Evolutionary conservation across 2,888 invertebrate species (phyloP), one percentile per base, ranked within the genome.

Genomic region (Machimus rusticus): DNA sequence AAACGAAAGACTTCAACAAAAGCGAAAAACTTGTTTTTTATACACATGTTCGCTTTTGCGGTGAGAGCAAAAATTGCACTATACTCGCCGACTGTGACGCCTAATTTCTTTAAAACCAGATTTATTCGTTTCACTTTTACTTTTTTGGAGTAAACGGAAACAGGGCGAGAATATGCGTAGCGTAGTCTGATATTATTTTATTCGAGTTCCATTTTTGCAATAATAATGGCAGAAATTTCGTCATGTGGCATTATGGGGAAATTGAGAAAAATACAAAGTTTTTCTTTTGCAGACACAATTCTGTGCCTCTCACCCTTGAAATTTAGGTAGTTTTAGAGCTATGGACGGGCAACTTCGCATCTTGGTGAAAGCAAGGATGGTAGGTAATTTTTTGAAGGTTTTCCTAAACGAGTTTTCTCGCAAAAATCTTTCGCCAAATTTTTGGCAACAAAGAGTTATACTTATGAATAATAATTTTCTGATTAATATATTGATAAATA

Each of bases 1-100:
- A 87, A 89, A 89, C 88, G 55, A 89, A 89, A 89, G 89, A 89
- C 66, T 88, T 87, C 88, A 87, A 88, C 88, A 86, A 86, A 87
- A 46, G 66, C 84, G 16, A 85, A 39, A 84, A 81, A 84, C 84
- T 74, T 28, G 84, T 37, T 84, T 66, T 51, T 51, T 66, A 1
- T 12, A 37, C 37, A 34, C 46, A 74, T 57, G 39, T 19, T 74
- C 14, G 1, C 23, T 1, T 23, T n/a, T 51, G 76, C 76, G 34
- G 31, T 34, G 76, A 76, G 39, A 34, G 37, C 14, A 46, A 81
- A 81, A 55, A 55, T 55, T 81, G 81, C 81, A 51, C 14, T 46
- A 46, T 46, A 43, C 12, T 31, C 81, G 81, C 55, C 66, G 66
- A 66, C 28, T 19, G 66, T 66, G 66, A 66, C 66, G 66, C 4